Conservation (phyloP, 2,888 invertebrate genomes). For the Plebejus argus region DNA sequence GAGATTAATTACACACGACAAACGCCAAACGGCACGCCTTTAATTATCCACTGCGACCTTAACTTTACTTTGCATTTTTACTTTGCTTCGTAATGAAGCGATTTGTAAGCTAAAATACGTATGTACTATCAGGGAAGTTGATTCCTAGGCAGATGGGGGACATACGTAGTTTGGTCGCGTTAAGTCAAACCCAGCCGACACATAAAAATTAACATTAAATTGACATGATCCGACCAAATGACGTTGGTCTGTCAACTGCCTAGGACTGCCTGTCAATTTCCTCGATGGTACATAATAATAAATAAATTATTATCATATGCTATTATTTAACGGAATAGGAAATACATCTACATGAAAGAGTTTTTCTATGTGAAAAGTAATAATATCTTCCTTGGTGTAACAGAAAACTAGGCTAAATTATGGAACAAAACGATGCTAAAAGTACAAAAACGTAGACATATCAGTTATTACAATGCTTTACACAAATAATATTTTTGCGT, state of each 20-base stretch:
- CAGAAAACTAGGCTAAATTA: not conserved
- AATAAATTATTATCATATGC: too few relatives aligned
- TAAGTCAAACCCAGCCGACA: too few relatives aligned
- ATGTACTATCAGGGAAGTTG: too few relatives aligned
- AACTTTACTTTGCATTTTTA: slow-evolving; percentile 27
- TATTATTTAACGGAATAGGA: not conserved
- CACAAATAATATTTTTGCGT: slow-evolving; percentile 8
- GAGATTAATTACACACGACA: slow-evolving; percentile 69
- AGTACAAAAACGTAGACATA: not conserved
- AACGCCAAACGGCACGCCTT: slow-evolving; percentile 29
- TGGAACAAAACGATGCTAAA: not conserved
- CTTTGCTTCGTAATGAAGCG: not conserved
- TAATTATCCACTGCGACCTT: slow-evolving; percentile 18
- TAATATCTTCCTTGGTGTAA: not conserved
- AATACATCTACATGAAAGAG: not conserved
- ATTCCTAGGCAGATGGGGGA: too few relatives aligned
- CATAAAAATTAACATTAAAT: too few relatives aligned
- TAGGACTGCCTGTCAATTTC: too few relatives aligned
- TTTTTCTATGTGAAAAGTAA: not conserved
- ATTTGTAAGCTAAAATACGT: not conserved
- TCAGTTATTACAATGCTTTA: not conserved
- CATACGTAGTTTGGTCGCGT: too few relatives aligned
- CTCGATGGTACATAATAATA: too few relatives aligned
- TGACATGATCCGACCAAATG: too few relatives aligned
- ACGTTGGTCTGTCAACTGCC: too few relatives aligned